Base-by-base conservation (phyloP, 1,140 invertebrate species). In the Leptopilina boulardi region DNA sequence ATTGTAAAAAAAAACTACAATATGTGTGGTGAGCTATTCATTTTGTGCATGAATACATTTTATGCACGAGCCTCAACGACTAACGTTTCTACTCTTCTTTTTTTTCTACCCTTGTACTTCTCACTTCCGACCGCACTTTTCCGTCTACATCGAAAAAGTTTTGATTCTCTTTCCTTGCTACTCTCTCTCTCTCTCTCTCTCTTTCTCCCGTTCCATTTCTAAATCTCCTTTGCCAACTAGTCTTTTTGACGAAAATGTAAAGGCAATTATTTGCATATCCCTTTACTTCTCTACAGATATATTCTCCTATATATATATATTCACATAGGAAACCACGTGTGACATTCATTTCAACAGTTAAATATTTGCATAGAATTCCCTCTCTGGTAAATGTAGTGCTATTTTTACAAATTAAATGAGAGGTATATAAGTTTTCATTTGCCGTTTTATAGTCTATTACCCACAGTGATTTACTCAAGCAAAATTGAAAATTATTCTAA, bases 261-360 rank as follows among this genome's bases (percentile, higher is more conserved):
- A 23, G 54, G 23, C 54, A 59, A 59, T 59, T 59, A 59, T 59
- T 59, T 59, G 54, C 54, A 59, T 59, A 59, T 59, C 54, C 19
- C 18, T 59, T 23, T 59, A 59, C 19, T 23, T 6, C 9, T 9
- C 18, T 23, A 15, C 9, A 19, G 3, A 10, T 59, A 0, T 23
- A 1, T 13, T 23, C 19, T 18, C 8, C 18, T 23, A 15, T 18
- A 19, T 10, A 10, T 59, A 0, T 23, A 1, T 13, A 26, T 23
- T 59, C 54, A 59, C 1, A 2, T 59, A 19, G 54, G 8, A 59
- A 26, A 59, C 54, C 21, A 59, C 6, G 6, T 59, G 54, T 23
- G 11, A 47, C 44, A 59, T 59, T 59, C 19, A 23, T 59, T 59
- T 59, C 54, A 59, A 9, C 5, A 23, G 19, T 59, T 59, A 59